Conservation (phyloP, 2,113 vertebrate genomes). For the Xenotilapia caudafasciata region DNA sequence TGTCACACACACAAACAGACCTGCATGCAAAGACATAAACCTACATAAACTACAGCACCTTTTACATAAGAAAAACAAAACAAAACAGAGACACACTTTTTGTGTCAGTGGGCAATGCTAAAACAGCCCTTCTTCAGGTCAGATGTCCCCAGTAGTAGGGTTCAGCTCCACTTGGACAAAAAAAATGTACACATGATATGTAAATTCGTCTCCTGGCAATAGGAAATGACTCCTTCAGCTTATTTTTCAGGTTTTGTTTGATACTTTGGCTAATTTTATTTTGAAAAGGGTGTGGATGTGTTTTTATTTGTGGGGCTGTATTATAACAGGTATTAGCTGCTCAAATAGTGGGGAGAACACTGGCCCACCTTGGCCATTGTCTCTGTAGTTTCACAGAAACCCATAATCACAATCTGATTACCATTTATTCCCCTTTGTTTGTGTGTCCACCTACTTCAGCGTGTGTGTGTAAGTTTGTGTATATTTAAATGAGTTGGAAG, state of each 20-base stretch:
- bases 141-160: background rate
- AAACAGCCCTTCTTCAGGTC: background rate
- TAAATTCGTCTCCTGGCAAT: background rate
- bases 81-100: background rate
- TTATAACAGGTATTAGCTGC: conserved; percentile 52
- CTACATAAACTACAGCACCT: background rate
- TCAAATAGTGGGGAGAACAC: conserved; percentile 28
- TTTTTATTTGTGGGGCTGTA: conserved; percentile 49
- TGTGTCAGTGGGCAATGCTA: background rate
- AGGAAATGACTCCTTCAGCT: background rate
- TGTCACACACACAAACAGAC: background rate
- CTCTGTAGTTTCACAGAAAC: conserved; percentile 26
- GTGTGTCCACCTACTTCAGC: background rate
- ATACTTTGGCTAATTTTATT: background rate
- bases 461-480: conserved; percentile 1
- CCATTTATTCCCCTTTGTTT: conserved; percentile 32
- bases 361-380: conserved; percentile 46
- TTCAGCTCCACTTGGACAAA: background rate
- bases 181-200: background rate
- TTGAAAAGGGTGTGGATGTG: background rate
- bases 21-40: background rate
- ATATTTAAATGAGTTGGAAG: conserved; percentile 25
- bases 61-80: background rate
- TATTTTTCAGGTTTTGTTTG: background rate
- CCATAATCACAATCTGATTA: conserved; percentile 54